Base-by-base conservation (phyloP, 2,888 invertebrate species). In the Opisthograptis luteolata region DNA sequence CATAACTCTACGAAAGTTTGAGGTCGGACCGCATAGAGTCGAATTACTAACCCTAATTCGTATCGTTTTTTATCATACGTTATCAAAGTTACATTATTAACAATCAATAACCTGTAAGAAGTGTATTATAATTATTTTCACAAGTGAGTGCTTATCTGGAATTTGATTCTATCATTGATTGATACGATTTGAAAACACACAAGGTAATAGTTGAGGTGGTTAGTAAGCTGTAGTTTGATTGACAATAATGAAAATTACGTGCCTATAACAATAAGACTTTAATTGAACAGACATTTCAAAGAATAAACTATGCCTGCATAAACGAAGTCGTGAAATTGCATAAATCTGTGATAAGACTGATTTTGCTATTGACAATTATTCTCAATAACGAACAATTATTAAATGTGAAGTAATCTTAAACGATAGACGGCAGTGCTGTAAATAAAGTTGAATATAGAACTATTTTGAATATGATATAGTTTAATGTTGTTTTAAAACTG, bases 401-500 rank as follows among this genome's bases (percentile, higher is more conserved):
- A n/a, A n/a, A n/a, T n/a, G n/a, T n/a, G n/a, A n/a, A n/a, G n/a
- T n/a, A n/a, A n/a, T n/a, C n/a, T n/a, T n/a, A n/a, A n/a, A n/a
- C n/a, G n/a, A n/a, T n/a, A n/a, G n/a, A n/a, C n/a, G n/a, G n/a
- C n/a, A n/a, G n/a, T n/a, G n/a, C n/a, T n/a, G n/a, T n/a, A n/a
- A n/a, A n/a, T n/a, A n/a, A n/a, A n/a, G n/a, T n/a, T n/a, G n/a
- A n/a, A n/a, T n/a, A n/a, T n/a, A n/a, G n/a, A n/a, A n/a, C n/a
- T n/a, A n/a, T n/a, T n/a, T 41, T 39, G 17, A 30, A 20, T 32
- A 42, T 42, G 42, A 32, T 19, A 30, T 30, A 35, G 41, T 36
- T 42, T 15, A 47, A 24, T 8, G 9, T n/a, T 24, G 20, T 32
- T 14, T 12, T 13, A 30, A 40, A 20, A 32, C 17, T 31, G 25